Base-by-base conservation (phyloP, 35 echinoderm and acorn worm genomes). In the Apostichopus californicus region DNA sequence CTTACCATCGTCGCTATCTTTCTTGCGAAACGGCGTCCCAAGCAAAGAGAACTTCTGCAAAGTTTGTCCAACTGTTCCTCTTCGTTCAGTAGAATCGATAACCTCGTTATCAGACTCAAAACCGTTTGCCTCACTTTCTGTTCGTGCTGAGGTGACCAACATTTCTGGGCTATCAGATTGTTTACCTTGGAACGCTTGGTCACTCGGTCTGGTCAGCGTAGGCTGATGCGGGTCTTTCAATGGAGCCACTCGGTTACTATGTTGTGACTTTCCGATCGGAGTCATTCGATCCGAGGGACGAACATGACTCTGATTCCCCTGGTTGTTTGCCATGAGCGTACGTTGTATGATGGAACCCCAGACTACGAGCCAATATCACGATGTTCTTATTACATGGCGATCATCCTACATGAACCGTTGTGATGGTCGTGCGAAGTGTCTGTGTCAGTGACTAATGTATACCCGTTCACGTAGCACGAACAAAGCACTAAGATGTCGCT, bases 11-110 rank as follows among this genome's bases (percentile, higher is more conserved):
- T 77, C 23, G 56, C 88, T 90, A 23, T 91, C 72, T 6, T 55
- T 91, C 73, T 91, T 91, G 14, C 56, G 75, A 54, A 57, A 91
- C 12, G 68, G 53, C 54, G 54, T 55, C 21, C 89, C 89, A 9
- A 79, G 55, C 11, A 91, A 54, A 3, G 89, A 25, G 55, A 91
- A 91, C 13, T 25, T 57, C 59, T 77, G 1, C 52, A 91, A 18
- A 18, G 89, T 91, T 18, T 91, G 22, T 75, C 71, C 71, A 18
- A 18, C 6, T 6, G 14, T 73, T 8, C 6, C 7, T 60, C 7
- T 60, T 8, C 57, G 6, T 60, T 60, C 57, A 9, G 58, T 61
- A 61, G 7, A 9, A 61, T 61, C 12, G 7, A 61, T 12, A 61
- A 11, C 58, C 12, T 61, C 58, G 7, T 9, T 8, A 11, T 61